Conservation (phyloP, 2,113 vertebrate species). For the Cathartes aura region DNA sequence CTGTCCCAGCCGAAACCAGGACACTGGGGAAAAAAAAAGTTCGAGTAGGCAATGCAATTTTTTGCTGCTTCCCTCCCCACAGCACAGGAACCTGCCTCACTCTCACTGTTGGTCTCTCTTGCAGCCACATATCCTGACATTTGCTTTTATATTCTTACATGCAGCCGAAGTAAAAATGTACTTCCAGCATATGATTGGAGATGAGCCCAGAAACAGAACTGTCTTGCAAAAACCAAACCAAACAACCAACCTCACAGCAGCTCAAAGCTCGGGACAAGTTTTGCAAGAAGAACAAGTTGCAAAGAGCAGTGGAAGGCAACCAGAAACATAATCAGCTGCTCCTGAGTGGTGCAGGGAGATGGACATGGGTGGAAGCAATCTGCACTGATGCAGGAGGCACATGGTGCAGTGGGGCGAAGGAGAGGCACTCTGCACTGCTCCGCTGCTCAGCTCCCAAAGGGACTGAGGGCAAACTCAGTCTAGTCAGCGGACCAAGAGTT, state of each 20-base stretch:
- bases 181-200: not conserved
- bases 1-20: no score
- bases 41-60: not conserved
- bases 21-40: not conserved
- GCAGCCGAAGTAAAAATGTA: not conserved
- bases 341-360: not conserved
- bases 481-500: not conserved
- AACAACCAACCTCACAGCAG: not conserved
- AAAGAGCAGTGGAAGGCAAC: not conserved
- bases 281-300: not conserved
- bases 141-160: not conserved
- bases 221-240: accelerated
- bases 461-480: not conserved
- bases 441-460: not conserved
- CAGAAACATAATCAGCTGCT: not conserved
- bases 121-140: not conserved
- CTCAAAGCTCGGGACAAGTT: not conserved
- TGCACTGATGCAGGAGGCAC: not conserved
- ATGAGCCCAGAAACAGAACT: not conserved
- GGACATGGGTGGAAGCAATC: not conserved
- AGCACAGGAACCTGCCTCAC: not conserved
- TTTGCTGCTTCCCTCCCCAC: not conserved
- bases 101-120: not conserved
- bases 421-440: not conserved
- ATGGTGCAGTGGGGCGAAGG: accelerated